Base-by-base conservation (phyloP, 1,140 invertebrate species). In the Dreissena polymorpha region DNA sequence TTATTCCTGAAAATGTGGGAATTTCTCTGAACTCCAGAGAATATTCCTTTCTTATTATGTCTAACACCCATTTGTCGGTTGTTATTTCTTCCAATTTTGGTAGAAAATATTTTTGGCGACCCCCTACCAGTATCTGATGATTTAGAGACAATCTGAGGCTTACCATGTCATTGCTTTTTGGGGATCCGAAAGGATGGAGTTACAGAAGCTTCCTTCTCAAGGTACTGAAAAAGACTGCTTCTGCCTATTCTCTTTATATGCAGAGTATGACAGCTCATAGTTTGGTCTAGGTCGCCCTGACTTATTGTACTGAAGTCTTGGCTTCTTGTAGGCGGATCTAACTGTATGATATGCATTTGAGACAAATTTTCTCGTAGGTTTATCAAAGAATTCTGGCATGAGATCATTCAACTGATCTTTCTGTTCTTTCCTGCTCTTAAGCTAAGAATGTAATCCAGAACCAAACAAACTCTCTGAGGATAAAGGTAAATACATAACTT, bases 91-190 rank as follows among this genome's bases (percentile, higher is more conserved):
- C 63, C 57, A 77, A 77, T 39, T 86, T 86, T 25, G 79, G 83
- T n/a, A 85, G 70, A 63, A 87, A 87, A 23, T 84, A 71, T n/a
- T 80, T 84, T 70, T 76, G 80, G 83, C 83, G 83, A 83, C 82
- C 79, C 79, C 83, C 51, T 71, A 29, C 57, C n/a, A 57, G 27
- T 16, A 18, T 13, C 18, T 76, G 10, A 12, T 50, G 55, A 60
- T 16, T n/a, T 25, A 29, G 16, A 5, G 78, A 49, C 71, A 23
- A 63, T 68, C 83, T 68, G 76, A 79, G 64, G 18, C 51, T 71
- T 21, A 50, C 49, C 70, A 75, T 86, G 67, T 51, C n/a, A 25
- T 82, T 27, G 12, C 77, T 67, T 27, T 18, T 71, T 14, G 63
- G 14, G 64, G 83, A 53, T 77, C 85, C 79, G 64, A 68, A 6